Evolutionary conservation across 92 coral and sea anemone genomes (phyloP), one percentile per base, ranked within the genome.

Genomic region (Micromussa lordhowensis): DNA sequence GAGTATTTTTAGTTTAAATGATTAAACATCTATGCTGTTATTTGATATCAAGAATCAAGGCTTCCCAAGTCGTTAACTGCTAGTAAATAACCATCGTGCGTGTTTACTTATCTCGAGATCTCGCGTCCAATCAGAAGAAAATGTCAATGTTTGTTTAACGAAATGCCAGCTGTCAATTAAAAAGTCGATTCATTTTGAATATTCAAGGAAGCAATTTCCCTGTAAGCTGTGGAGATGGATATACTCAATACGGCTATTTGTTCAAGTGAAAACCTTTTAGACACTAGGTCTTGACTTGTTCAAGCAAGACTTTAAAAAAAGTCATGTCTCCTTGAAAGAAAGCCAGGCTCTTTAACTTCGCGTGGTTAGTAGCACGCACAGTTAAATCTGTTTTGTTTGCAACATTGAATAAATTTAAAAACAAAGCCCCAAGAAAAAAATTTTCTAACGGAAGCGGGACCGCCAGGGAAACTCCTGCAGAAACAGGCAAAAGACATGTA

Each of bases 81-180:
- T 2, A 36, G 75, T 30, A 69, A 69, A 69, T 69, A 3, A 69
- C 38, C 35, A 13, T 21, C 75, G 16, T 29, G 75, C 28, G 71
- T 66, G n/a, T 13, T 7, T 66, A 21, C 71, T 66, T 66, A 44
- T 44, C 51, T 44, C 51, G 51, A 44, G 51, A 69, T 32, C 75
- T 69, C 22, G 40, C 22, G 38, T 69, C 75, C 75, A 69, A 69
- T 69, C 75, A 29, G 5, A 7, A 69, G 38, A 17, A 35, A 31
- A 69, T 14, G 35, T 69, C 32, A 30, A 32, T 69, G 75, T 69
- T 69, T 29, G 75, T 32, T 69, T 69, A 69, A 69, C 75, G 75
- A 30, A 4, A 26, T 4, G 28, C 6, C 75, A 69, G 75, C 75
- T 69, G 75, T 36, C 75, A 69, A 19, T 69, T 69, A 12, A 3